Conservation (phyloP, 2,888 invertebrate species). For the Caenorhabditis macrosperma region DNA sequence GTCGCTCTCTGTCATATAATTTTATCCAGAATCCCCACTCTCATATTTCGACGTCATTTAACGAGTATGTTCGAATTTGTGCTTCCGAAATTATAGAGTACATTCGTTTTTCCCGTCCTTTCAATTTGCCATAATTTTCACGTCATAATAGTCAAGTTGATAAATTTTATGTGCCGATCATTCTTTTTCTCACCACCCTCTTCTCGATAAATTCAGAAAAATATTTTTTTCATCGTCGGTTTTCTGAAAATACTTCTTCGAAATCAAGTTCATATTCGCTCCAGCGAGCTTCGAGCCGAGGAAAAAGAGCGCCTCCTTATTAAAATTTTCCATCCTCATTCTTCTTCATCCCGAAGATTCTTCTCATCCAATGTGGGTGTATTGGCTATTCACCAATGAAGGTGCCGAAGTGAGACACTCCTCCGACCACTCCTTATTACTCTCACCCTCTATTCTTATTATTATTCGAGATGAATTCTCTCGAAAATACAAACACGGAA, state of each 20-base stretch:
- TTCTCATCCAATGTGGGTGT: not conserved
- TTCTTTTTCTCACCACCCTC: not conserved
- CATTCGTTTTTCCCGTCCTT: too few relatives aligned
- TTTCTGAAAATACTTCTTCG: not conserved
- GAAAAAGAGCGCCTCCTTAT: not conserved
- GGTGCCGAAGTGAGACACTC: not conserved
- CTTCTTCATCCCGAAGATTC: not conserved
- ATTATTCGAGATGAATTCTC: not conserved
- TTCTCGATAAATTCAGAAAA: not conserved
- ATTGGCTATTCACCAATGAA: not conserved
- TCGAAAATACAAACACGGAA: slow-evolving; percentile 5
- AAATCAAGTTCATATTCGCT: not conserved
- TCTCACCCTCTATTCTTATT: not conserved
- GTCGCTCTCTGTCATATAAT: not conserved
- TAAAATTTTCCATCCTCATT: slow-evolving; percentile 11
- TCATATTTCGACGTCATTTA: not conserved
- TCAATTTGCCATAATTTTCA: not conserved
- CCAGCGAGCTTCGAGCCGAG: not conserved
- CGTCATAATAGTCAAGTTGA: not conserved
- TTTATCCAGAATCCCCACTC: not conserved
- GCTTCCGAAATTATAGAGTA: not conserved
- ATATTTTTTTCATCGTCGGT: not conserved
- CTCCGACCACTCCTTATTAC: slow-evolving; percentile 4
- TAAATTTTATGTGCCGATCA: not conserved
- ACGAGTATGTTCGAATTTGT: not conserved